Evolutionary conservation across 2,797 vertebrate genomes (phyloP).

Genomic region (Arnoldichthys spilopterus): DNA sequence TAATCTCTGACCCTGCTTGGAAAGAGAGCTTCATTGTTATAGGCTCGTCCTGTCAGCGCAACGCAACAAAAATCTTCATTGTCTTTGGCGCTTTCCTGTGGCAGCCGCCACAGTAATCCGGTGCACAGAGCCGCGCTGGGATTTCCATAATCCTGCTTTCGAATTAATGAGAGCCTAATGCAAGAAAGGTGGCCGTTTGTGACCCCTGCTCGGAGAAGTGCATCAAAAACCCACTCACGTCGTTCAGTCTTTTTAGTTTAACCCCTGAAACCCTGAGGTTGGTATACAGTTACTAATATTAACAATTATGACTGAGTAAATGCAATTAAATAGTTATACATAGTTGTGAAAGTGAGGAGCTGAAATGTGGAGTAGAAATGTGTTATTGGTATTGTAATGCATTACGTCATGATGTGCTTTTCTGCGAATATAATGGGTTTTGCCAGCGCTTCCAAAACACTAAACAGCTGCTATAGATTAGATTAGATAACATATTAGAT

Average conservation of each 20-base stretch:
- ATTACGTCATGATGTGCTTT: too few relatives aligned
- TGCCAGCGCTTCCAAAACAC: too few relatives aligned
- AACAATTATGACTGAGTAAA: too few relatives aligned
- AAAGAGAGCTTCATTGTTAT: conserved; percentile 75
- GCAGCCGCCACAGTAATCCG: conserved; percentile 72
- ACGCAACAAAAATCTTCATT: conserved; percentile 77
- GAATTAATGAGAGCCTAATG: conserved; percentile 76
- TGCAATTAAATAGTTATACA: too few relatives aligned
- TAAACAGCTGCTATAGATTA: too few relatives aligned
- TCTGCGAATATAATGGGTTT: too few relatives aligned
- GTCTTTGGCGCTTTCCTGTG: conserved; percentile 65
- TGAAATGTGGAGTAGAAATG: too few relatives aligned
- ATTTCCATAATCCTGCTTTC: conserved; percentile 79
- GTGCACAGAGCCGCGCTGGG: conserved; percentile 65
- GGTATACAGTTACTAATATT: not conserved
- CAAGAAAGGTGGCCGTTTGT: conserved; percentile 60
- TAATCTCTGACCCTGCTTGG: conserved; percentile 76
- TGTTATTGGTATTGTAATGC: too few relatives aligned
- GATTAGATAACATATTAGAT: too few relatives aligned
- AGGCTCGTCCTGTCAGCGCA: conserved; percentile 66
- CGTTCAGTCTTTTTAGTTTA: not conserved
- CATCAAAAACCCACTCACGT: not conserved
- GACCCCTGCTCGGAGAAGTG: conserved; percentile 62
- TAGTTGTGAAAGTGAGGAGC: too few relatives aligned
- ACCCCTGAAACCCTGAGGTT: not conserved